Base-by-base conservation (phyloP, 2,888 invertebrate species). In the Saturnia pavonia region DNA sequence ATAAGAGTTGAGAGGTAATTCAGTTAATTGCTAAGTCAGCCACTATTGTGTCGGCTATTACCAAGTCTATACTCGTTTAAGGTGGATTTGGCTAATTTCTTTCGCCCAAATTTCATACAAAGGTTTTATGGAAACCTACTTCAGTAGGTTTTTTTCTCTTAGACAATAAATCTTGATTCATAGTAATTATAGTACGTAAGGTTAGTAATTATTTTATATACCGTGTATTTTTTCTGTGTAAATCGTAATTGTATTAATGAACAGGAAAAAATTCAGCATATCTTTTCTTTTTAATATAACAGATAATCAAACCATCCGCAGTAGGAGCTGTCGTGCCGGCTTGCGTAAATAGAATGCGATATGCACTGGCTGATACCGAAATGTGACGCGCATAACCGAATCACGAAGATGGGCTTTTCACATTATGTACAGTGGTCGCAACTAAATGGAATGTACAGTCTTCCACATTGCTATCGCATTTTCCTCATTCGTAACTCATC, bases 11-110 rank as follows among this genome's bases (percentile, higher is more conserved):
- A 72, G 70, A 57, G 51, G 63, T 74, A 75, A 75, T 74, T 73
- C 73, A 71, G 72, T 72, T 73, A 74, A 77, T 75, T 74, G 69
- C 70, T 45, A 54, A 60, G 67, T 70, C 68, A 66, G 71, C 54
- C 67, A 71, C 48, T 68, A 74, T 71, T 74, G 71, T 70, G 71
- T 66, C 66, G 65, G 54, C 67, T 51, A 70, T 70, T 70, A 67
- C 54, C 42, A 22, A 74, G 72, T 71, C 75, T 67, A 74, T 70
- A 69, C 73, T 70, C 72, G 74, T 73, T 69, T 69, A 71, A 71
- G 57, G 73, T 73, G 68, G 75, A 73, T 75, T 71, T 72, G 54
- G 71, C 66, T 76, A 73, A 74, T 75, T 72, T 71, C 72, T 73
- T 72, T 73, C 54, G 63, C 63, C 63, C 70, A 71, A 72, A 73